These are phyloP conservation scores for Philaethria dido DNA, from an alignment of 2,888 invertebrate species.

Conservation along the genomic window DNA sequence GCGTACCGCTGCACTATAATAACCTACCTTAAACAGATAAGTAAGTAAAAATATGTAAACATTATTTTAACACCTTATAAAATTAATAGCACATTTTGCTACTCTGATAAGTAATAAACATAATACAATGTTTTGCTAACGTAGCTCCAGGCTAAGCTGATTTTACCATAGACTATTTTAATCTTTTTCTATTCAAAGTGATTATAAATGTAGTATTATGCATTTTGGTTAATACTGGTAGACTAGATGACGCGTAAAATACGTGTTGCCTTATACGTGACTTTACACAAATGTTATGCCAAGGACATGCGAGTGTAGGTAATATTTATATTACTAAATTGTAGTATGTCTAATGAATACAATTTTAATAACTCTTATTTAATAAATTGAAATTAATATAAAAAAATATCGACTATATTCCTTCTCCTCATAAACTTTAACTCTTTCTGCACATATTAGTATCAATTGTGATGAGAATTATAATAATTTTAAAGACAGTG, in stretches of 20 bases:
- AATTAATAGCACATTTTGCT: background rate
- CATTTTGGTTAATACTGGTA: background rate
- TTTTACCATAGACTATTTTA: conserved; percentile 11
- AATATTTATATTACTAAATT: background rate
- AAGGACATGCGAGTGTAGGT: background rate
- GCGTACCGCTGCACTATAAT: too few species aligned
- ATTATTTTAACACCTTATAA: background rate
- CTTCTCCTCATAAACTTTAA: too few species aligned
- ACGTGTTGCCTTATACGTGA: background rate
- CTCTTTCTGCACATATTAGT: too few species aligned
- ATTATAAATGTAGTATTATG: conserved; percentile 1
- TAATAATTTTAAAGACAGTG: background rate
- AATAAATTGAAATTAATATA: too few species aligned
- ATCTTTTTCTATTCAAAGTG: conserved; percentile 1
- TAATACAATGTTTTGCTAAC: background rate
- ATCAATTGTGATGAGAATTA: background rate
- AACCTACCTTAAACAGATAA: too few species aligned
- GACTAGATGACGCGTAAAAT: background rate
- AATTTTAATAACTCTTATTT: too few species aligned
- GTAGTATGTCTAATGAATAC: too few species aligned
- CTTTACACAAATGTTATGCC: background rate
- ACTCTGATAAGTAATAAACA: background rate
- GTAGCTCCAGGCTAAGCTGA: background rate
- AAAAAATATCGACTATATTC: too few species aligned
- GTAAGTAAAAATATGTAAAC: too few species aligned